Percentiles rank a stretch among this genome's conserved stretches.
Conservation (phyloP, 1,140 invertebrate species). For the Saxidomus purpurata region DNA sequence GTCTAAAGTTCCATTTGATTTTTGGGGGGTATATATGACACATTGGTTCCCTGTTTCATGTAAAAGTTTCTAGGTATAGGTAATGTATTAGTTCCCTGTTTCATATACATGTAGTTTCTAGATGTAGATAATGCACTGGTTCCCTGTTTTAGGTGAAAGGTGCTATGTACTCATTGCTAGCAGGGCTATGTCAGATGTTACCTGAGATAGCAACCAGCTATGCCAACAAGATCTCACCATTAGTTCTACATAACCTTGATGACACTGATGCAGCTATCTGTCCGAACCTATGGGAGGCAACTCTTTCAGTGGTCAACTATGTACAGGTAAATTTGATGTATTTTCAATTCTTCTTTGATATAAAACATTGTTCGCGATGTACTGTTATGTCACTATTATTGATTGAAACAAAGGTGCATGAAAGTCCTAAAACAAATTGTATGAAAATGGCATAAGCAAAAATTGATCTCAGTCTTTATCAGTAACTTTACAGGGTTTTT, state of each 20-base stretch:
- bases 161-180: constrained; percentile 90
- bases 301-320: constrained; percentile 88
- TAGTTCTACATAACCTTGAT: constrained; percentile 90
- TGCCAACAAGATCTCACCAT: constrained; percentile 88
- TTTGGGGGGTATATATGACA: too few relatives aligned
- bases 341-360: not conserved
- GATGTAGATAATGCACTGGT: not conserved
- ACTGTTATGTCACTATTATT: too few relatives aligned
- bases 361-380: not conserved
- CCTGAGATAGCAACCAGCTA: constrained; percentile 84
- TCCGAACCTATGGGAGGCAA: constrained; percentile 91
- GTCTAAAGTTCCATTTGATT: too few relatives aligned
- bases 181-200: constrained; percentile 88
- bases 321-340: constrained; percentile 87
- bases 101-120: constrained; percentile 62
- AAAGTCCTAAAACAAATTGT: too few relatives aligned
- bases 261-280: constrained; percentile 91
- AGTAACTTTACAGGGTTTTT: too few relatives aligned
- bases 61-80: not conserved
- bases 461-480: too few relatives aligned
- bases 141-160: constrained; percentile 86
- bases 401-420: too few relatives aligned
- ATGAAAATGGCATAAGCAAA: too few relatives aligned
- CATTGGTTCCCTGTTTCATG: not conserved
- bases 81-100: constrained; percentile 52